A percentile compares a stretch with the other conserved stretches of the same genome.
Evolutionary conservation across 2,888 invertebrate genomes (phyloP).

Genomic region (Trichacis sp.): DNA sequence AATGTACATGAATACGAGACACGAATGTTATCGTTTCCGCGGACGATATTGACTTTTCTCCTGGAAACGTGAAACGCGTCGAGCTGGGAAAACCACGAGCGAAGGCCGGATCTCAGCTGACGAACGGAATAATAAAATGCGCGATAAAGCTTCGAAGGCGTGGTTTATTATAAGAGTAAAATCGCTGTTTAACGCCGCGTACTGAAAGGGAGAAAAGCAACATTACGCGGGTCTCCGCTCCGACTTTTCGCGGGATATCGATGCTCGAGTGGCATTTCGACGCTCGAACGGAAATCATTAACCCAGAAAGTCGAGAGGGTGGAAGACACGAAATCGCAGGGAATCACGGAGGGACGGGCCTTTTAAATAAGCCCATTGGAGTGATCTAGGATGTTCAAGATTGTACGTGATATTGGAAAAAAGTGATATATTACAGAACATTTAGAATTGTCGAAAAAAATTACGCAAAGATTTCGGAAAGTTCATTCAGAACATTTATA

Average conservation of each 20-base stretch:
- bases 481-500: too few species aligned
- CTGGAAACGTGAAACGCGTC: not conserved
- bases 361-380: constrained; percentile 11
- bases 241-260: constrained; percentile 41
- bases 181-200: constrained; percentile 19
- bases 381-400: constrained; percentile 25
- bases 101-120: not conserved
- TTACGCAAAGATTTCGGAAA: too few species aligned
- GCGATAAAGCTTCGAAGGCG: not conserved
- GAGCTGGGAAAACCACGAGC: not conserved
- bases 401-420: too few species aligned
- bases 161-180: constrained; percentile 18
- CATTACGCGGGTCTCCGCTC: constrained; percentile 17
- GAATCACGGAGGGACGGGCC: constrained; percentile 12
- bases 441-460: too few species aligned
- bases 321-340: constrained; percentile 28
- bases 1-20: too few species aligned
- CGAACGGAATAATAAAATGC: not conserved
- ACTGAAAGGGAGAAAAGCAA: constrained; percentile 26
- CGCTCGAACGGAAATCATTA: constrained; percentile 54
- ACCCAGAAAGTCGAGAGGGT: constrained; percentile 48
- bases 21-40: not conserved
- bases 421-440: too few species aligned
- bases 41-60: not conserved
- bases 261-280: constrained; percentile 48